Base-by-base conservation (phyloP, 1,140 invertebrate species). In the Sitophilus oryzae region DNA sequence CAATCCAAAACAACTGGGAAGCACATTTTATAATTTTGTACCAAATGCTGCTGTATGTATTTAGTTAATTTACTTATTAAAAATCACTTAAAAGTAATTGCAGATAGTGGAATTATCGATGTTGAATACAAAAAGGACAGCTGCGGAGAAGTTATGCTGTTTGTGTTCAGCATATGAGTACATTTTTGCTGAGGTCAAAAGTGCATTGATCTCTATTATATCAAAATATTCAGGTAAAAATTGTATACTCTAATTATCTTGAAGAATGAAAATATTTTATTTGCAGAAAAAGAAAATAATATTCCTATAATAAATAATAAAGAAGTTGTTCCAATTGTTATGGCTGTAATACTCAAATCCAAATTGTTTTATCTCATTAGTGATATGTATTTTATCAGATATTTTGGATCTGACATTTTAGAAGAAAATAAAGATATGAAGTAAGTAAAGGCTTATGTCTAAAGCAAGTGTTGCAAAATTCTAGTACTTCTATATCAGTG, bases 141-240 rank as follows among this genome's bases (percentile, higher is more conserved):
- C 66, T 8, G 34, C 58, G 11, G 63, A 66, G 49, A 70, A 69
- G 64, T 40, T 69, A 3, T 49, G 63, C 14, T 69, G 66, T 58
- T 46, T 70, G 10, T 58, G 55, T 19, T 46, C 61, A 2, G 61
- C 60, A 1, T 69, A 64, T 40, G 68, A 70, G 43, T 56, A 64
- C 19, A 60, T 70, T 40, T 70, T 59, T 57, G 68, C 67, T 11
- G 68, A 70, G 57, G 51, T 70, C 1, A 70, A 70, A 58, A 45
- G 52, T 14, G 66, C 62, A 8, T 36, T 70, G 16, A 52, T 66
- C 25, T 59, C 58, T 11, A 52, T 65, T 3, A 65, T 67, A 34
- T 64, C 65, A 15, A 58, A 58, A 45, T 61, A 60, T 43, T 60
- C 63, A 41, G 60, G 59, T 64, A 52, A 10, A 55, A 45, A 8